Conservation (phyloP, 2,888 invertebrate genomes). For the Tethea ocularis region DNA sequence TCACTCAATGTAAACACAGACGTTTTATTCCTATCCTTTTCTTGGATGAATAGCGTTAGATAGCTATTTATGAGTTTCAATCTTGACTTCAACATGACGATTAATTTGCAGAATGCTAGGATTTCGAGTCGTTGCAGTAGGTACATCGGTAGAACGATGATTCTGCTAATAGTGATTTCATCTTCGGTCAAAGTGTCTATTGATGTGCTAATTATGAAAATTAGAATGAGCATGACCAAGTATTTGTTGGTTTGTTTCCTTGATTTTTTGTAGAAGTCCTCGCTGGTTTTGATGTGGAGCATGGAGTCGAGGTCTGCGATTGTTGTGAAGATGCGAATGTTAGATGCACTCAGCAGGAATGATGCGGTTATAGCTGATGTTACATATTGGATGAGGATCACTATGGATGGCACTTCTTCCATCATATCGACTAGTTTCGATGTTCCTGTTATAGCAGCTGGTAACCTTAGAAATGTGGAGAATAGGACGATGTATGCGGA, state of each 20-base stretch:
- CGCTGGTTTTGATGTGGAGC: constrained; percentile 35
- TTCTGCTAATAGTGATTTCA: constrained; percentile 14
- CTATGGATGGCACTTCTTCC: constrained; percentile 39
- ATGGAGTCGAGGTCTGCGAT: constrained; percentile 45
- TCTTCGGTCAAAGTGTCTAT: constrained; percentile 33
- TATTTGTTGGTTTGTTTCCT: constrained; percentile 26
- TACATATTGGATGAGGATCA: constrained; percentile 45
- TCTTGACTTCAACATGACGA: constrained; percentile 47
- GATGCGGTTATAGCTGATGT: constrained; percentile 38
- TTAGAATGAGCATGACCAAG: constrained; percentile 27
- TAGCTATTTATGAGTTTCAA: constrained; percentile 50
- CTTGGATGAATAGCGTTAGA: constrained; percentile 44
- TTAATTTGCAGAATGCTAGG: constrained; percentile 47
- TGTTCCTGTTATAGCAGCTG: constrained; percentile 21
- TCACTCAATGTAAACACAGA: constrained; percentile 41
- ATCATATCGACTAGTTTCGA: constrained; percentile 31
- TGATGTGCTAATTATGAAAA: constrained; percentile 28
- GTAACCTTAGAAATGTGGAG: constrained; percentile 24
- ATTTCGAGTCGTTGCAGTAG: constrained; percentile 54
- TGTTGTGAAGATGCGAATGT: constrained; percentile 40
- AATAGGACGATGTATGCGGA: constrained; percentile 26
- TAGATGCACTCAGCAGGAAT: constrained; percentile 38
- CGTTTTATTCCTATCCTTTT: constrained; percentile 32
- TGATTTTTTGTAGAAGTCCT: constrained; percentile 42
- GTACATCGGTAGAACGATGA: constrained; percentile 35